A percentile compares a stretch with the other conserved stretches of the same genome.
Conservation (phyloP, 2,888 invertebrate genomes). For the Caenorhabditis afra region DNA sequence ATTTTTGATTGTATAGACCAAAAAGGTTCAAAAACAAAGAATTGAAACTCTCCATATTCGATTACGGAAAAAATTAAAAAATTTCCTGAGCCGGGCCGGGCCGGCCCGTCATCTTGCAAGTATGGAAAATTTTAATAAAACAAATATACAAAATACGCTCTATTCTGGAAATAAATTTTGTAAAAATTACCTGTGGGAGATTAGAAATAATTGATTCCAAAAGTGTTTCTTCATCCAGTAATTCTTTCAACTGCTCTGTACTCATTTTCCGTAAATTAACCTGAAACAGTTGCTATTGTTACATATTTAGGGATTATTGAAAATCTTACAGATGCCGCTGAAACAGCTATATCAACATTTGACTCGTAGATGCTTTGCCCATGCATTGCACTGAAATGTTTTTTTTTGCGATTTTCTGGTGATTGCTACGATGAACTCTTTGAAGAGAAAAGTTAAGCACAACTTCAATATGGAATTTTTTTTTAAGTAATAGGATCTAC, state of each 20-base stretch:
- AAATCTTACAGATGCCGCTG: conserved; percentile 33
- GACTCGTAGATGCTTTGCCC: conserved; percentile 41
- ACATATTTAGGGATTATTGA: background rate
- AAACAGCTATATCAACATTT: conserved; percentile 38
- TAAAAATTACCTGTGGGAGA: conserved; percentile 74
- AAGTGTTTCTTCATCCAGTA: conserved; percentile 70
- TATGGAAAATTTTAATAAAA: too few relatives aligned
- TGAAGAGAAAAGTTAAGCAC: too few relatives aligned
- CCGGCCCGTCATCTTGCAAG: too few relatives aligned
- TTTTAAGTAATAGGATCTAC: too few relatives aligned
- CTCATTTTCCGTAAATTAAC: conserved; percentile 65
- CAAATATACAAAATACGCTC: conserved; percentile 33
- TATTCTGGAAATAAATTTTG: background rate
- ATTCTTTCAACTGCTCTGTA: conserved; percentile 73
- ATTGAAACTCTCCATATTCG: too few relatives aligned
- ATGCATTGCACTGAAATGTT: conserved; percentile 36
- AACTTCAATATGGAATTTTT: too few relatives aligned
- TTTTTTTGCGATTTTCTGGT: too few relatives aligned
- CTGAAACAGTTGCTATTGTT: conserved; percentile 16
- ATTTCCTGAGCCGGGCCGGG: too few relatives aligned
- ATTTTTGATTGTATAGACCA: too few relatives aligned
- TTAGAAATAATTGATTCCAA: conserved; percentile 70
- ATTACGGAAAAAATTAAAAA: too few relatives aligned
- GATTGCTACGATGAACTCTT: too few relatives aligned
- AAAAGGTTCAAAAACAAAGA: too few relatives aligned